A percentile compares a stretch with the other conserved stretches of the same genome.
Conservation (phyloP, 1,140 invertebrate genomes). For the Magallana gigas region DNA sequence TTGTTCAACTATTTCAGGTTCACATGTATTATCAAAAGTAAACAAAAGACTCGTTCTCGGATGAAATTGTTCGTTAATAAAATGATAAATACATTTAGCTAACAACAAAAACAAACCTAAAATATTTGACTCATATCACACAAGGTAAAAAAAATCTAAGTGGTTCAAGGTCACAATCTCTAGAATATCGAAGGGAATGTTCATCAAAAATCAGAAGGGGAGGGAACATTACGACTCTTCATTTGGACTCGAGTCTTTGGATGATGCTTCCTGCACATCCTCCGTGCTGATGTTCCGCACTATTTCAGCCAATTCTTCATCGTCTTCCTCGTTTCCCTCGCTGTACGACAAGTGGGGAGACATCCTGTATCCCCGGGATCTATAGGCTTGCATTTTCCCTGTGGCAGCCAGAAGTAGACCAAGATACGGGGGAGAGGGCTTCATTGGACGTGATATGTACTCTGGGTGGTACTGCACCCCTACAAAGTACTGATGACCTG, state of each 20-base stretch:
- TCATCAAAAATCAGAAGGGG: neutral
- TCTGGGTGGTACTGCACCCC: constrained; percentile 99
- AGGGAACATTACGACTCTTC: neutral
- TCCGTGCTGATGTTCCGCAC: neutral
- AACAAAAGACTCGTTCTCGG: too few species aligned
- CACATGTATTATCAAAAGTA: too few species aligned
- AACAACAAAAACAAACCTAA: neutral
- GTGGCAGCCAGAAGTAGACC: constrained; percentile 89
- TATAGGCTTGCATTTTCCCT: constrained; percentile 69
- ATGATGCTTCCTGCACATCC: neutral
- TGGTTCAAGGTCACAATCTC: neutral
- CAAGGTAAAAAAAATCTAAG: neutral
- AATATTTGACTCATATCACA: neutral
- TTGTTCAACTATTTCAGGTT: too few species aligned
- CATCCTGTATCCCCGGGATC: constrained; percentile 67
- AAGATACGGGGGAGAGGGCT: constrained; percentile 96
- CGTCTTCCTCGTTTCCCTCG: constrained; percentile 66
- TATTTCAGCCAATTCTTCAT: constrained; percentile 60
- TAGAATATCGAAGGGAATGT: neutral
- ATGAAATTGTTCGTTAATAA: too few species aligned
- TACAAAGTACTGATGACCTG: constrained; percentile 94
- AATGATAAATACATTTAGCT: neutral
- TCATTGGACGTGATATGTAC: constrained; percentile 95
- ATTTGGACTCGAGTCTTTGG: neutral
- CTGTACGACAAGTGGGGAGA: constrained; percentile 73